Percentiles rank a stretch among this genome's conserved stretches.
Conservation (phyloP, 2,888 invertebrate species). For the Lycia hirtaria region DNA sequence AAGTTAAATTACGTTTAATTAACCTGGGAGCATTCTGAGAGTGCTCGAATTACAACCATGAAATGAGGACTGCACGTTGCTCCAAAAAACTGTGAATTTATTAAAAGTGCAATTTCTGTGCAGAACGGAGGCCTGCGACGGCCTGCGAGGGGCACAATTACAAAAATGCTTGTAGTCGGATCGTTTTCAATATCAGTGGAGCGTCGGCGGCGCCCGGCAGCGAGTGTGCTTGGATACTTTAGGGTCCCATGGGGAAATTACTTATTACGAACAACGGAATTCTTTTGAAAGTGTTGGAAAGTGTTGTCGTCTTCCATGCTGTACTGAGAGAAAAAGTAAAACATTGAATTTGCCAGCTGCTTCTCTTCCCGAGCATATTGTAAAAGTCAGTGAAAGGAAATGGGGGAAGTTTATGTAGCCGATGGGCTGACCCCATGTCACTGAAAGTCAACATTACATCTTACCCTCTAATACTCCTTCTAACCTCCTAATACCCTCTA, state of each 20-base stretch:
- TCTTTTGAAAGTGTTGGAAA: background rate
- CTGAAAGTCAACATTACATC: no score
- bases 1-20: background rate
- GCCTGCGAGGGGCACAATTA: slow-evolving; percentile 50
- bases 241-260: slow-evolving; percentile 17
- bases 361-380: no score
- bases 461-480: no score
- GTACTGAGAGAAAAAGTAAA: no score
- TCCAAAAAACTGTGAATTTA: slow-evolving; percentile 37
- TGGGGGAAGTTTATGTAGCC: no score
- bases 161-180: slow-evolving; percentile 53
- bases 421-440: no score
- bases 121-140: slow-evolving; percentile 31
- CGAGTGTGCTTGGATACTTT: slow-evolving; percentile 41
- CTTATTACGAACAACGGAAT: background rate
- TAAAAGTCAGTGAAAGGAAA: no score
- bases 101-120: slow-evolving; percentile 41
- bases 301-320: background rate
- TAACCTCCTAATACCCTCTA: no score
- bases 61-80: slow-evolving; percentile 17
- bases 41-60: slow-evolving; percentile 10
- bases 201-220: slow-evolving; percentile 40
- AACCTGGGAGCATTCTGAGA: background rate
- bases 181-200: slow-evolving; percentile 57
- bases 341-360: no score